Evolutionary conservation across 23 tunicate genomes (phyloP), one percentile per base, ranked within the genome.

Genomic region (Styela clava): DNA sequence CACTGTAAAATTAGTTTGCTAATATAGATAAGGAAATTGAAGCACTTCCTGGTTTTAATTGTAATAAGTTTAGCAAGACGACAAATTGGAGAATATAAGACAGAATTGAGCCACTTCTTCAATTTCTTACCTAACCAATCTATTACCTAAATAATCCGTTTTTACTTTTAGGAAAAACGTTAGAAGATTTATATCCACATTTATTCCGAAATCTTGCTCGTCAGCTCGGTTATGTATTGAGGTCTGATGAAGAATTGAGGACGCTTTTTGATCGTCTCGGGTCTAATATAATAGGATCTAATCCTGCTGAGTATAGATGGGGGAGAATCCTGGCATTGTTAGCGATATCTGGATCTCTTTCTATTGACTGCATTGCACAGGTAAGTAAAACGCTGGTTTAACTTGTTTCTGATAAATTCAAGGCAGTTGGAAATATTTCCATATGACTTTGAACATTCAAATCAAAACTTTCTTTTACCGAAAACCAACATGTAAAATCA

Each of bases 291-390:
- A 69, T 91, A 25, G 97, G 97, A 27, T 24, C 52, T 9, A 79
- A 74, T 62, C 68, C 73, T 5, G 34, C 69, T 2, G 64, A 82
- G 65, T 91, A 68, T 74, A 91, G 88, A 16, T 91, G 97, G 97
- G 85, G 90, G 35, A 82, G 97, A 72, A 69, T 86, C 23, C 63
- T 91, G 31, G 74, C 97, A n/a, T 70, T 91, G 3, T 82, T 91
- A 22, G 74, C 87, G 64, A 61, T 91, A 0, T 84, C 90, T 7
- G 97, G 97, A 23, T 87, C 90, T 25, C 68, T 91, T 52, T 85
- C 97, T 19, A 87, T 91, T 71, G 97, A 91, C 78, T 91, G 97
- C 78, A 65, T 83, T 21, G 44, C 87, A 21, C 97, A 91, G 87
- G 97, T 91, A 78, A 27, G 52, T 16, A 18, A 34, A 1, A 27